Evolutionary conservation across 1,140 invertebrate genomes (phyloP), one percentile per base, ranked within the genome.

Genomic region (Gonioctena quinquepunctata): DNA sequence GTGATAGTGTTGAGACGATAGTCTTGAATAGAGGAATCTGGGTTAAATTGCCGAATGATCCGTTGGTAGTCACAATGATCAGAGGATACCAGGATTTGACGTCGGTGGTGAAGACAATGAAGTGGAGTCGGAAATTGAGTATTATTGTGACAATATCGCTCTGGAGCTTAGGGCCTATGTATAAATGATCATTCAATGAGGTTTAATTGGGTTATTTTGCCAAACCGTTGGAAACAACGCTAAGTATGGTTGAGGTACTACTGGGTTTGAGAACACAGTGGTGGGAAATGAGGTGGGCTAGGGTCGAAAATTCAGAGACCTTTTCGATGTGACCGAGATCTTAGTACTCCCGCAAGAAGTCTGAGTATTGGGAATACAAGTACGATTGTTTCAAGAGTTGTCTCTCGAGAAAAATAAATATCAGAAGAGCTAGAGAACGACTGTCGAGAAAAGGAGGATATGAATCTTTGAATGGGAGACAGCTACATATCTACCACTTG

Each of bases 41-140:
- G 16, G 3, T 59, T 52, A 28, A 64, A 69, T 16, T 54, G 28
- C 63, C 59, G 68, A 7, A 71, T 8, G 26, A 74, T 74, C 21
- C 49, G 11, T 33, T 74, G 72, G 54, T 42, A 42, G 8, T 42
- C 4, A 13, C 33, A 3, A 42, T 42, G 33, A 42, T 42, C n/a
- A 13, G 8, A 8, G 8, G 33, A 42, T 8, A 42, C 8, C 16
- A 61, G 27, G 11, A 70, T 70, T 54, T 68, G 64, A 6, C 64
- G 48, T 73, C 69, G 4, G 78, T 78, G 13, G 73, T 71, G 19
- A 86, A 71, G 16, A 78, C 80, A 25, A 81, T 65, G 22, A 48
- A 62, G 64, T 83, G 75, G 25, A 67, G 64, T 57, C 85, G 33
- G 77, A 83, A 86, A 59, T 82, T 78, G n/a, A 85, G 71, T 5